Conservation (phyloP, 2,113 vertebrate species). For the Numenius arquata region DNA sequence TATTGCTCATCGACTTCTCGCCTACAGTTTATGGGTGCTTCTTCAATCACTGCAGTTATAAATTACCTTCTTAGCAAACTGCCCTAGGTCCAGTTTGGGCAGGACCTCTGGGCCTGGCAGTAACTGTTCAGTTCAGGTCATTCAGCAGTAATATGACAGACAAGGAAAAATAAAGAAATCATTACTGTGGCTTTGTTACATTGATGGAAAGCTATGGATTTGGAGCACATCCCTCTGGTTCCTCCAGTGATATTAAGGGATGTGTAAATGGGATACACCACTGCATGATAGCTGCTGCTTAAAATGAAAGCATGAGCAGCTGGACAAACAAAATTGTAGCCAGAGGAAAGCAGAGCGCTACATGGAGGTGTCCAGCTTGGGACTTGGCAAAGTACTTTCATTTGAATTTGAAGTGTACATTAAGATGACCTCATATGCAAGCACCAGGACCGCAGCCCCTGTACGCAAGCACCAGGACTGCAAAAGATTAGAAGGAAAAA, state of each 20-base stretch:
- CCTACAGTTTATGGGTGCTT: background rate
- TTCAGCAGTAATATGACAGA: background rate
- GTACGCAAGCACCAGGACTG: background rate
- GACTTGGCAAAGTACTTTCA: background rate
- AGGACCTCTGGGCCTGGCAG: background rate
- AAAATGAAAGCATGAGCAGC: background rate
- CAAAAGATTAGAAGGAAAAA: background rate
- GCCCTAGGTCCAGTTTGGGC: background rate
- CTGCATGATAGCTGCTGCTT: background rate
- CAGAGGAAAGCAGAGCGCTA: background rate
- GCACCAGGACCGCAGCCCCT: background rate
- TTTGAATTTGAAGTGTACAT: background rate
- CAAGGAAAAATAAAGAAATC: conserved; percentile 10
- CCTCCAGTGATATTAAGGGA: background rate
- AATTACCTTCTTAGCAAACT: background rate
- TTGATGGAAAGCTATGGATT: background rate
- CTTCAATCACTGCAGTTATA: background rate
- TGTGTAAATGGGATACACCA: background rate
- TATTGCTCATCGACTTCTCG: background rate
- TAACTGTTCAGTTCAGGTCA: background rate
- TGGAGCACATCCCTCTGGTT: background rate
- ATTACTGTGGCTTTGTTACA: background rate
- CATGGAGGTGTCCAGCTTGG: background rate
- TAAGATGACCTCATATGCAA: background rate
- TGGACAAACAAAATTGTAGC: background rate